Percentiles rank a stretch among this genome's conserved stretches.
phyloP scores from a whole-genome alignment of 2,797 vertebrate species.

The Phalloptychus januarius region DNA sequence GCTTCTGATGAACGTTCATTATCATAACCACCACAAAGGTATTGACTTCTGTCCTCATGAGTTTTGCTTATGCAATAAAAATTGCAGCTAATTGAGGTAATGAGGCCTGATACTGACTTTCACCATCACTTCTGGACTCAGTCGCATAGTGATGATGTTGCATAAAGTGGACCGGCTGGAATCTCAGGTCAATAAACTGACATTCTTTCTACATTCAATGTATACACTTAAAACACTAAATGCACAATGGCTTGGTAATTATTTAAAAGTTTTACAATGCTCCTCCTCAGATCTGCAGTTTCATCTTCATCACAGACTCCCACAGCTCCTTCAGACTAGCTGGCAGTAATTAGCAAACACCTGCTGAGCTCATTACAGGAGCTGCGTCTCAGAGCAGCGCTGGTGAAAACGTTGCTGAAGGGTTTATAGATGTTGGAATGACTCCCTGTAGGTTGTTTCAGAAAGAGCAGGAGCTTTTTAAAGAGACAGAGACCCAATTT shows the following conservation, averaged over 20 bases:
- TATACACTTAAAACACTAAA: background rate
- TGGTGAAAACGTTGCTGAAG: too few species aligned
- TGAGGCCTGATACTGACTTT: slow-evolving; percentile 72
- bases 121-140: slow-evolving; percentile 68
- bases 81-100: slow-evolving; percentile 77
- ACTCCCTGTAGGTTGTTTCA: too few species aligned
- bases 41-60: slow-evolving; percentile 73
- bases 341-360: too few species aligned
- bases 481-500: too few species aligned
- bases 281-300: too few species aligned
- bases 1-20: slow-evolving; percentile 69
- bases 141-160: slow-evolving; percentile 73
- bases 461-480: too few species aligned
- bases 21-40: slow-evolving; percentile 75
- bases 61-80: slow-evolving; percentile 79
- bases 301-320: too few species aligned
- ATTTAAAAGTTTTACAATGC: slow-evolving; percentile 1
- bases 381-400: too few species aligned
- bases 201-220: slow-evolving; percentile 33
- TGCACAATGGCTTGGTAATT: slow-evolving; percentile 3
- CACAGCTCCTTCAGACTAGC: too few species aligned
- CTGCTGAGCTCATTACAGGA: too few species aligned
- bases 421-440: too few species aligned
- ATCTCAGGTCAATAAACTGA: slow-evolving; percentile 38
- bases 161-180: slow-evolving; percentile 59